Evolutionary conservation across 2,797 vertebrate species (phyloP).

Genomic region (Gymnothorax javanicus): DNA sequence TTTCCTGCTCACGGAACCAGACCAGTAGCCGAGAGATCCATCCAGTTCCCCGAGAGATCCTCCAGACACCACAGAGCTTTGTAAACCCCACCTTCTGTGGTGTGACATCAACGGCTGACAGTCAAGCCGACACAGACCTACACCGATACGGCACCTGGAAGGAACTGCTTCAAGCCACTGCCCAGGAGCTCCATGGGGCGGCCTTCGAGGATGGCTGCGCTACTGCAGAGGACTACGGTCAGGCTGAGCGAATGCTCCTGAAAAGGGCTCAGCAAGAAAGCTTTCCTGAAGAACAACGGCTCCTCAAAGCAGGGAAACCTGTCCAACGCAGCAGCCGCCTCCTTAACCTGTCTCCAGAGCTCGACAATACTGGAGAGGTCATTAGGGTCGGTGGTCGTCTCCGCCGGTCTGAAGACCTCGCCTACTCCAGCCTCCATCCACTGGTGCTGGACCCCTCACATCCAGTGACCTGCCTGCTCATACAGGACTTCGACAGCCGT

Average conservation of each 20-base stretch:
- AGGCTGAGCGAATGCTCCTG: neutral
- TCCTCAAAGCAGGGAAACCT: conserved; percentile 4
- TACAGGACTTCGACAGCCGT: no score
- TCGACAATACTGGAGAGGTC: neutral
- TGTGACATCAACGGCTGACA: neutral
- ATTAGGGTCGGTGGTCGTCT: conserved; percentile 28
- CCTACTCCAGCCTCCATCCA: neutral
- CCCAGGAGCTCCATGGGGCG: neutral
- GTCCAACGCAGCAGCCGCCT: neutral
- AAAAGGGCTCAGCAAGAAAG: neutral
- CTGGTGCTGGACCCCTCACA: no score
- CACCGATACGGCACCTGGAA: neutral
- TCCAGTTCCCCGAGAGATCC: neutral
- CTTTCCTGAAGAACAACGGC: conserved; percentile 14
- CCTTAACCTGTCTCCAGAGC: neutral
- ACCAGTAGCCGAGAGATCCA: neutral
- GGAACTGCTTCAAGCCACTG: neutral
- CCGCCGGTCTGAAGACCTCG: neutral
- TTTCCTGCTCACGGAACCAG: no score
- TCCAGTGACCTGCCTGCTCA: no score
- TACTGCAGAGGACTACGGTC: neutral
- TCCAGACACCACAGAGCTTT: neutral
- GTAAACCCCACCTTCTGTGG: neutral
- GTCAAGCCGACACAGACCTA: neutral
- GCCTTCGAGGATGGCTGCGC: neutral